A percentile compares a stretch with the other conserved stretches of the same genome.
These are phyloP conservation scores for Athripsodes cinereus DNA, from an alignment of 2,888 invertebrate species.

Conservation along the genomic window DNA sequence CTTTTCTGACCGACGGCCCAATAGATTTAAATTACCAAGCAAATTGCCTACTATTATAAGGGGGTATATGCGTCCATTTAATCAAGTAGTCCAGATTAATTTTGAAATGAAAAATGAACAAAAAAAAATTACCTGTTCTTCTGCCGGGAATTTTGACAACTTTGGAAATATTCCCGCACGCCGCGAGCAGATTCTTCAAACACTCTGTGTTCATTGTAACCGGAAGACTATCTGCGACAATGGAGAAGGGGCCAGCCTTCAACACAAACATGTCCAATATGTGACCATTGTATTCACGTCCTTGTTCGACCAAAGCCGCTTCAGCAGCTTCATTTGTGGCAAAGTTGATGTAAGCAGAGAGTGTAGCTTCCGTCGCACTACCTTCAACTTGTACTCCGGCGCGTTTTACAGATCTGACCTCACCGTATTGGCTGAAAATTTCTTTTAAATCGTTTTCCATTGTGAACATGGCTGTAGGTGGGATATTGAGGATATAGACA, in stretches of 20 bases:
- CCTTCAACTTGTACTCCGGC: conserved; percentile 11
- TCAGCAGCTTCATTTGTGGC: conserved; percentile 9
- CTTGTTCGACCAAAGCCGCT: conserved; percentile 15
- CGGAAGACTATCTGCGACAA: conserved; percentile 15
- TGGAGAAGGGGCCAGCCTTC: conserved; percentile 10
- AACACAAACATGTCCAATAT: conserved; percentile 11
- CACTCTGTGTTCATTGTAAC: conserved; percentile 16
- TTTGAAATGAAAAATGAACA: too few relatives aligned
- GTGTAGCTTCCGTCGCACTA: conserved; percentile 5
- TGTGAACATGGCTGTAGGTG: conserved; percentile 10
- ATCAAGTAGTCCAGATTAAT: too few relatives aligned
- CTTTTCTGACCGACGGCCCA: too few relatives aligned
- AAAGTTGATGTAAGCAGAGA: conserved; percentile 17
- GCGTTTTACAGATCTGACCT: conserved; percentile 11
- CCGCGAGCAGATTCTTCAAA: conserved; percentile 14
- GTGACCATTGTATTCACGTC: conserved; percentile 10
- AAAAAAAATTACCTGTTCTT: conserved; percentile 12
- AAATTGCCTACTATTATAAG: too few relatives aligned
- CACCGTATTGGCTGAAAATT: conserved; percentile 16
- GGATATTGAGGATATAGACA: conserved; percentile 17
- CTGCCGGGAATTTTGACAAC: conserved; percentile 17
- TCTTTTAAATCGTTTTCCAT: conserved; percentile 13
- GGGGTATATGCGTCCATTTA: too few relatives aligned
- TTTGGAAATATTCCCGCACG: conserved; percentile 17
- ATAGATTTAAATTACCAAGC: too few relatives aligned